These are phyloP conservation scores for Motacilla tschutschensis DNA, from an alignment of 2,113 vertebrate species.

Conservation along the genomic window DNA sequence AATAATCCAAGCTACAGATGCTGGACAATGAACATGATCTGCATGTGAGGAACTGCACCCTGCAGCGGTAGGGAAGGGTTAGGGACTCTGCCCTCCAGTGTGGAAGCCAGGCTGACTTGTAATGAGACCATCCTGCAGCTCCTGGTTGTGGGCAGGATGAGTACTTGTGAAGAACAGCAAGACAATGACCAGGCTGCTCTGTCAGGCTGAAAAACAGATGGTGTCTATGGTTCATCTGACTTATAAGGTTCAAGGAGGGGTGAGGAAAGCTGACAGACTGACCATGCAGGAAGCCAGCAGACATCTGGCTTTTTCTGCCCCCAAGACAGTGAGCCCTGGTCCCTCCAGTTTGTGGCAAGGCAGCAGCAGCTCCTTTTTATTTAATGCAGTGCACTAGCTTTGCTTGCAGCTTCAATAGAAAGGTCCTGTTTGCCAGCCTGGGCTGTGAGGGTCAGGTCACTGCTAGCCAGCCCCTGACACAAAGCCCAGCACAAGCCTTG, in stretches of 20 bases:
- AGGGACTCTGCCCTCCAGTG: background rate
- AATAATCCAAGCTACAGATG: background rate
- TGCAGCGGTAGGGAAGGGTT: background rate
- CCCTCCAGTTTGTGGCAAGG: background rate
- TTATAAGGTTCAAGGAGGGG: background rate
- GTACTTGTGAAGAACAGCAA: background rate
- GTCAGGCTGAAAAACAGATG: background rate
- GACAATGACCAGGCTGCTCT: background rate
- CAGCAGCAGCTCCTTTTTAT: background rate
- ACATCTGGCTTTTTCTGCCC: background rate
- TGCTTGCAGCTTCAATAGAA: background rate
- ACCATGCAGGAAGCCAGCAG: background rate
- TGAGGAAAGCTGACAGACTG: background rate
- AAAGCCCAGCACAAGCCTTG: background rate
- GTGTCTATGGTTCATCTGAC: background rate
- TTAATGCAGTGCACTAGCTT: background rate
- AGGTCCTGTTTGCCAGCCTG: background rate
- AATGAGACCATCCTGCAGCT: rapidly evolving
- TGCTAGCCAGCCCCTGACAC: background rate
- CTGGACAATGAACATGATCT: background rate
- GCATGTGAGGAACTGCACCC: background rate
- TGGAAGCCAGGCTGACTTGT: background rate
- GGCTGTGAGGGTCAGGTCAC: background rate
- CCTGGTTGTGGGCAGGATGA: background rate
- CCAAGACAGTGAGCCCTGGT: background rate